Conservation (phyloP, 2,797 vertebrate genomes). For the Neosalanx taihuensis region DNA sequence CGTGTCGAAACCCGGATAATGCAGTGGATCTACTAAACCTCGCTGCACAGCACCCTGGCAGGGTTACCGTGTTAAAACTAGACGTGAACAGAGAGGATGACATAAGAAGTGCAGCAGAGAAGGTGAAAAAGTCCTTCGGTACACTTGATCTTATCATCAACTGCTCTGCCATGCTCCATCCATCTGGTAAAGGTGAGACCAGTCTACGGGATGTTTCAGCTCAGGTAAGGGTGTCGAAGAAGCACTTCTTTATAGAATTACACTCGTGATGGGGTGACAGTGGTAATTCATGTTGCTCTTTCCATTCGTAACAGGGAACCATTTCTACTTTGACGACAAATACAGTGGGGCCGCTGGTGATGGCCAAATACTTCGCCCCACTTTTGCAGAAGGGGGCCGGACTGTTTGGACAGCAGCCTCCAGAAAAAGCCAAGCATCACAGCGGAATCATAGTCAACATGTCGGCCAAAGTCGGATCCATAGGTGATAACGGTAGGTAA, state of each 20-base stretch:
- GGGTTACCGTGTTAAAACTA: conserved; percentile 61
- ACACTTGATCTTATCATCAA: conserved; percentile 71
- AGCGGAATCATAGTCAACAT: conserved; percentile 65
- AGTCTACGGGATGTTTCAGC: conserved; percentile 70
- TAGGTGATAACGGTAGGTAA: conserved; percentile 69
- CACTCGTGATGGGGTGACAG: no score
- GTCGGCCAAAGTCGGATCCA: conserved; percentile 71
- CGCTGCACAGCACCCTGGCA: conserved; percentile 44
- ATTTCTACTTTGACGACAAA: conserved; percentile 66
- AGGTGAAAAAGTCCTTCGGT: conserved; percentile 53
- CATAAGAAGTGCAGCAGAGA: conserved; percentile 53
- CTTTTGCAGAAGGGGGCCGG: conserved; percentile 68
- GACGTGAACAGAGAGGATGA: conserved; percentile 69
- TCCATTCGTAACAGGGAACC: conserved; percentile 48
- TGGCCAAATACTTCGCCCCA: conserved; percentile 72
- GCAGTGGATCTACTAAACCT: conserved; percentile 52
- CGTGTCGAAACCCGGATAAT: conserved; percentile 67
- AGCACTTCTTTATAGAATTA: no score
- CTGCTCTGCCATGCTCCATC: conserved; percentile 71
- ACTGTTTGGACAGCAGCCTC: conserved; percentile 61
- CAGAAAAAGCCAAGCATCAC: conserved; percentile 64
- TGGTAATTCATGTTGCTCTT: no score
- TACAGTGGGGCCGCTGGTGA: conserved; percentile 63
- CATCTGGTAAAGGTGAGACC: conserved; percentile 73
- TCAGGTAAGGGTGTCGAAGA: conserved; percentile 46